Evolutionary conservation across 2,888 invertebrate genomes (phyloP), one percentile per base, ranked within the genome.

Genomic region (Torymus auratus): DNA sequence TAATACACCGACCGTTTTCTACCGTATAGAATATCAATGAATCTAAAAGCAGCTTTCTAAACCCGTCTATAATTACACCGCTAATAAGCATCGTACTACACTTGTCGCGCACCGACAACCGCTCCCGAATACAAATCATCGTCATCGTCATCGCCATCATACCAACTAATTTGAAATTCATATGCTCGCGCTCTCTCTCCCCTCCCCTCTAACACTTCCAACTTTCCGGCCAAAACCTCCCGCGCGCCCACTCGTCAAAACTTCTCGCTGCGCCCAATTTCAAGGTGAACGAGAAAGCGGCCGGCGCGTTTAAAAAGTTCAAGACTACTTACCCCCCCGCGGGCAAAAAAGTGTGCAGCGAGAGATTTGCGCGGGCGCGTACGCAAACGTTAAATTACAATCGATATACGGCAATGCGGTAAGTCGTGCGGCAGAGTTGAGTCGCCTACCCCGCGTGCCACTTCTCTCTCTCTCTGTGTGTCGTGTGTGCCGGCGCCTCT

Each of bases 331-430:
- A 20, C 20, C 20, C 20, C 20, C 20, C 20, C n/a, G n/a, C n/a
- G 20, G 1, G 20, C 20, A 2, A 1, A 28, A 28, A 28, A 7
- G 3, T 2, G 28, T 28, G 28, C 28, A 28, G 28, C 28, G 28
- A 65, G 68, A 60, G 67, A 64, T 68, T 67, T 73, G 68, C 60
- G 68, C 79, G 69, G 53, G 23, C 56, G 62, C 23, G 52, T 61
- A 76, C 72, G 70, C 67, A 81, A 82, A 83, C 80, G 80, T 80
- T 81, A 74, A 79, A 83, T 84, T 79, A 81, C 68, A 85, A 85
- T 85, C 85, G 84, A 84, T 83, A 84, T 81, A 83, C 84, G 75
- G 83, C 83, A 84, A 82, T 84, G 82, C 84, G 82, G 84, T 78
- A 83, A 82, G 80, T 75, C 72, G 61, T 70, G 78, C 73, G 20